A percentile compares a stretch with the other conserved stretches of the same genome.
Evolutionary conservation across 1,140 invertebrate species (phyloP).

Genomic region (Ostrea denselamellosa): DNA sequence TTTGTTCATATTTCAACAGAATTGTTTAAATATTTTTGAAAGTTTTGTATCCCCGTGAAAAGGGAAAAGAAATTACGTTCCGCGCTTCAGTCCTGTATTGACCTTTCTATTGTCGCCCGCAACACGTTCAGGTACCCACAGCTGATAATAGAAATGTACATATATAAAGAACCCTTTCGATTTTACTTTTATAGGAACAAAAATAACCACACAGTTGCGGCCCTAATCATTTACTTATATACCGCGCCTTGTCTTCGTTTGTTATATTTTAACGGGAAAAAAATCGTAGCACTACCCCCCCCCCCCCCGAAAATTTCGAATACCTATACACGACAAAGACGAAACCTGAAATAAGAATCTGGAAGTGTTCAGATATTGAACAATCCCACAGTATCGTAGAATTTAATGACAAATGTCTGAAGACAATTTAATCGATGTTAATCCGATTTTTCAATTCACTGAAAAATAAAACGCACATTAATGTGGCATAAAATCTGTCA

Average conservation of each 20-base stretch:
- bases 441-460: constrained; percentile 24
- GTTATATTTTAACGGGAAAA: too few species aligned
- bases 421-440: constrained; percentile 38
- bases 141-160: background rate
- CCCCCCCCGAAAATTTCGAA: too few species aligned
- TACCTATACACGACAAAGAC: too few species aligned
- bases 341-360: background rate
- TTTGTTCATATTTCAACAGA: constrained; percentile 16
- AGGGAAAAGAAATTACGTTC: constrained; percentile 18
- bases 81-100: background rate
- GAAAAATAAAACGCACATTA: background rate
- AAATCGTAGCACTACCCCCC: background rate
- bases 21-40: constrained; percentile 33
- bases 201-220: background rate
- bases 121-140: background rate
- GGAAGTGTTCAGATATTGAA: background rate
- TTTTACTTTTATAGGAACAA: background rate
- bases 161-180: background rate
- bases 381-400: background rate
- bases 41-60: constrained; percentile 3
- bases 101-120: background rate
- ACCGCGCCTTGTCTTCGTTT: too few species aligned
- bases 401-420: background rate
- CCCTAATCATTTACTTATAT: background rate
- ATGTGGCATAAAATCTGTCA: constrained; percentile 9